Base-by-base conservation (phyloP, 2,797 vertebrate species). In the Poecilia velifera region DNA sequence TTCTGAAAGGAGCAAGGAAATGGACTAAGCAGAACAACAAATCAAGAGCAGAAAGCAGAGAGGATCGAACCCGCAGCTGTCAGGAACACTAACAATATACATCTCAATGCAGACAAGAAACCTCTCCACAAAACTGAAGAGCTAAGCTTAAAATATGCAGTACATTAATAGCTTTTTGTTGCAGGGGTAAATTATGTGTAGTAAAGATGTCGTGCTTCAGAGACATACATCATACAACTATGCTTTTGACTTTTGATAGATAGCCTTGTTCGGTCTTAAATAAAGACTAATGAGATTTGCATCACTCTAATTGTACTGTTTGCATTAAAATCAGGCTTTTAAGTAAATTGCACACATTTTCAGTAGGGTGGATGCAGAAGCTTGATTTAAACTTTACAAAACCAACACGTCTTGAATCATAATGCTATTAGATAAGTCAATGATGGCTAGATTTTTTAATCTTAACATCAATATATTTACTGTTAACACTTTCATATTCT, bases 11-110 rank as follows among this genome's bases (percentile, higher is more conserved):
- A 79, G 55, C 75, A 81, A 76, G 68, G 85, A 88, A 85, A 91
- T 72, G 53, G 81, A 84, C 85, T 68, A 62, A 89, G 82, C 10
- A 72, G 57, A 83, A 83, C 55, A 80, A 81, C 74, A 83, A 90
- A 89, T 83, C 41, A 81, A 83, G 79, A 78, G 74, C 16, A 77
- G 20, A 41, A n/a, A 22, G 78, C 16, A 84, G 51, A 73, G 18
- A 43, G 36, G 36, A 80, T 82, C 76, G 46, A 49, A 86, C 83
- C 80, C 82, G 39, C 74, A 83, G 68, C 73, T 77, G 45, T 62
- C 81, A 79, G 74, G 76, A 81, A 41, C 46, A 80, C 81, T 72
- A 76, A 85, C 43, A n/a, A 74, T 25, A 31, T 20, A 47, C 4
- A 4, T 57, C 28, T 57, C 36, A 12, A 41, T 53, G 49, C 36